These are phyloP conservation scores for Leptopterna dolabrata DNA, from an alignment of 2,888 invertebrate genomes.

Conservation along the genomic window DNA sequence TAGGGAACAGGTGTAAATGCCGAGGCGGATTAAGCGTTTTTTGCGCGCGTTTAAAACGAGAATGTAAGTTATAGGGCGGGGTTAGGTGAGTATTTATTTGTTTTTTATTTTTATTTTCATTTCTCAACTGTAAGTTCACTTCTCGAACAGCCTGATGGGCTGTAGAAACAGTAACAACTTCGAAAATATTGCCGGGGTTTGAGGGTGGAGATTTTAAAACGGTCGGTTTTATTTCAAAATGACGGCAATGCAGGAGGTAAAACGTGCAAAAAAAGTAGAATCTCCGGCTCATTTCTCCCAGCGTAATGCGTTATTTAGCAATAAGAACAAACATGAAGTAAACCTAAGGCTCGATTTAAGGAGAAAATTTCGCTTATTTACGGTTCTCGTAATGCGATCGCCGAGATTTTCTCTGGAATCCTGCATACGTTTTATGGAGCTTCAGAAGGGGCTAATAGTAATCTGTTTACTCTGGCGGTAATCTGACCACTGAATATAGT, in stretches of 20 bases:
- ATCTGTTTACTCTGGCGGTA: no score
- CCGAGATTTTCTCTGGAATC: background rate
- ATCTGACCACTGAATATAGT: no score
- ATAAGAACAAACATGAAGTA: background rate
- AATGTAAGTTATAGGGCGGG: conserved; percentile 3
- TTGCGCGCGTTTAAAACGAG: conserved; percentile 15
- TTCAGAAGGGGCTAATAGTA: background rate
- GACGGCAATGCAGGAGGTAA: background rate
- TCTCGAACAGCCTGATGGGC: background rate
- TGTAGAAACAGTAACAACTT: conserved; percentile 9
- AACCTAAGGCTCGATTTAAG: background rate
- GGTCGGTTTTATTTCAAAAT: background rate
- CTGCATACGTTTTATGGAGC: background rate
- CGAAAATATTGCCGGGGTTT: background rate
- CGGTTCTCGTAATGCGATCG: background rate
- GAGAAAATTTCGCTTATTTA: background rate
- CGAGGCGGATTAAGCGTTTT: background rate
- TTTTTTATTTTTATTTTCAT: no score
- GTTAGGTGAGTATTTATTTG: background rate
- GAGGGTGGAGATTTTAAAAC: background rate
- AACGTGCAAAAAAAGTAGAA: background rate
- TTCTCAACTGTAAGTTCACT: background rate
- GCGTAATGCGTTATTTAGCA: background rate
- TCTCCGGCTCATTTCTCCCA: background rate
- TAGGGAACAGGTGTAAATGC: conserved; percentile 34